Evolutionary conservation across 2,888 invertebrate species (phyloP), one percentile per base, ranked within the genome.

Genomic region (Epirrhoe tristata): DNA sequence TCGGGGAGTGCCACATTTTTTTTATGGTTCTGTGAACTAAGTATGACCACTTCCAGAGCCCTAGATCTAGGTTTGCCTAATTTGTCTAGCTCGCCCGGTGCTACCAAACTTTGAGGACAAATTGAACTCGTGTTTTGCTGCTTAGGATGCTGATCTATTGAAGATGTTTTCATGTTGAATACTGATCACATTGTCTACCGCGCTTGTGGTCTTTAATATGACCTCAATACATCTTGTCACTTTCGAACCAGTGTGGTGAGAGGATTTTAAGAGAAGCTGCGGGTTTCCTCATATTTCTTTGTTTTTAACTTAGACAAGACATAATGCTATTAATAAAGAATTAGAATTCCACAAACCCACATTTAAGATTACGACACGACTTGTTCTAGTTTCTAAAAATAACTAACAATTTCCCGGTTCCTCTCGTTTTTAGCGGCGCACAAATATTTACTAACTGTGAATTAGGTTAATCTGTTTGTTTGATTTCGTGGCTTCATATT

Each of bases 121-220:
- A 83, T 84, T 83, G 82, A 83, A 81, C 80, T 75, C 78, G 78
- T 86, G 86, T 84, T 85, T 85, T 81, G 82, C 77, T 74, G 81
- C 79, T 62, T 60, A 48, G 17, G 54, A 74, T 74, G 77, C 81
- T 81, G 80, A 86, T 81, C 81, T 78, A 74, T 73, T 74, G 72
- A 50, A 36, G 46, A 31, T 52, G 39, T 43, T 43, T 12, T 43
- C 39, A 43, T 12, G 39, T 12, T 43, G 39, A 12, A 12, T 43
- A 43, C 12, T 43, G 39, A 43, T 43, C 7, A 39, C 24, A 24
- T n/a, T 24, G 24, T 24, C 24, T 24, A 24, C 3, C 24, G 24
- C 3, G 24, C 24, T 2, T 3, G 24, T 24, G 24, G 24, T 24
- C 24, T 24, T n/a, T n/a, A n/a, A n/a, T n/a, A n/a, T n/a, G n/a